Percentiles rank a stretch among this genome's conserved stretches.
phyloP scores from a whole-genome alignment of 2,113 vertebrate species.

The Thamnophis sirtalis region DNA sequence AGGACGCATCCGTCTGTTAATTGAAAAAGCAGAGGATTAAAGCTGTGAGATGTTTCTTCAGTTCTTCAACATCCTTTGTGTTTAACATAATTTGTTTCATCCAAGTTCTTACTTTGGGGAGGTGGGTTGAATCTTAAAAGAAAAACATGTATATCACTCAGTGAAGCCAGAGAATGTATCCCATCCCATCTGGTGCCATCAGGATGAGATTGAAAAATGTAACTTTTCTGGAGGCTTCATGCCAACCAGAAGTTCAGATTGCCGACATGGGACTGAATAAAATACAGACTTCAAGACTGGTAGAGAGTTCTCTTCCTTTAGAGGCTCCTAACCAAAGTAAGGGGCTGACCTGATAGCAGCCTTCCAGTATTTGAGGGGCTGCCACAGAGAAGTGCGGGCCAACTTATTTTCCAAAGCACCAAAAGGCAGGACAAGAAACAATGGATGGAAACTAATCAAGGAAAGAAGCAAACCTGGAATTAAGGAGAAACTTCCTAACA shows the following conservation, averaged over 20 bases:
- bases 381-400: too few relatives aligned
- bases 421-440: too few relatives aligned
- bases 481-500: too few relatives aligned
- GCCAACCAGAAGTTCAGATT: background rate
- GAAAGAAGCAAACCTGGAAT: too few relatives aligned
- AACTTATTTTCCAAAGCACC: too few relatives aligned
- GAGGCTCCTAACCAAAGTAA: background rate
- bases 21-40: slow-evolving; percentile 53
- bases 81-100: slow-evolving; percentile 44
- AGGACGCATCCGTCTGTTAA: slow-evolving; percentile 58
- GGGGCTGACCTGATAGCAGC: too few relatives aligned
- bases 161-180: background rate
- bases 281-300: background rate
- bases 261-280: background rate
- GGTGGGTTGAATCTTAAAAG: slow-evolving; percentile 19
- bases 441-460: too few relatives aligned
- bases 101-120: background rate
- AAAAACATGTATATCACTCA: background rate
- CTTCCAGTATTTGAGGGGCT: too few relatives aligned
- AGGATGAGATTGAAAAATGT: background rate
- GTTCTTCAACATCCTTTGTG: slow-evolving; percentile 46
- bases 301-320: background rate
- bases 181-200: background rate
- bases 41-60: slow-evolving; percentile 34
- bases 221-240: background rate